Evolutionary conservation across 2,888 invertebrate species (phyloP), one percentile per base, ranked within the genome.

Genomic region (Euplexia lucipara): DNA sequence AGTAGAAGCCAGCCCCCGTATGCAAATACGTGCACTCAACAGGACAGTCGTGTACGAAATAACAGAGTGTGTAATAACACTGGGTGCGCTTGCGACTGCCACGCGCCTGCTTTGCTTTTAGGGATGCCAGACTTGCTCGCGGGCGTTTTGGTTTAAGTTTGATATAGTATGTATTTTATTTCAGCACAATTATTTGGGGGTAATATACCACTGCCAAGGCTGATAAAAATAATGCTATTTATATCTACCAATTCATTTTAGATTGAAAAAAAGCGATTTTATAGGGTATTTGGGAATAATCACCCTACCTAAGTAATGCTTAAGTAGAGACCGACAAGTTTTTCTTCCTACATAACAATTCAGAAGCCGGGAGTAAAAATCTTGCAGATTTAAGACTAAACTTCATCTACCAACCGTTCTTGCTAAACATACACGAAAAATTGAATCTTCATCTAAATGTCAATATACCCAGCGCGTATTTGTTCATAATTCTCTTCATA

Each of bases 61-160:
- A 68, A 79, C 76, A 69, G 48, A 60, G 65, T 73, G 71, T 80
- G 68, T 81, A 81, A 81, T 79, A 81, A 73, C 65, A 68, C 51
- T 73, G 77, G 59, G 68, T 63, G 64, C 78, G 62, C 77, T 60
- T 71, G 75, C 78, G 75, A 59, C 67, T 35, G 71, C 78, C 78
- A 78, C 78, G 78, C 78, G 78, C 65, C 75, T 49, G 12, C 12
- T 14, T n/a, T 22, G 16, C 7, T n/a, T 26, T 18, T 39, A 75
- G 70, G 73, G 73, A 26, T 72, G 72, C 3, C 58, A 37, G 6
- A 12, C 26, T 26, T 26, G 26, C 26, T 26, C 5, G 26, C 26
- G 26, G n/a, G 26, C 26, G 26, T 26, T 26, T 26, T 5, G 26
- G 26, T 5, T 26, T 26, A 26, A 26, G 26, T 26, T 26, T 26